Evolutionary conservation across 2,888 invertebrate species (phyloP), one percentile per base, ranked within the genome.

Genomic region (Colostygia pectinataria): DNA sequence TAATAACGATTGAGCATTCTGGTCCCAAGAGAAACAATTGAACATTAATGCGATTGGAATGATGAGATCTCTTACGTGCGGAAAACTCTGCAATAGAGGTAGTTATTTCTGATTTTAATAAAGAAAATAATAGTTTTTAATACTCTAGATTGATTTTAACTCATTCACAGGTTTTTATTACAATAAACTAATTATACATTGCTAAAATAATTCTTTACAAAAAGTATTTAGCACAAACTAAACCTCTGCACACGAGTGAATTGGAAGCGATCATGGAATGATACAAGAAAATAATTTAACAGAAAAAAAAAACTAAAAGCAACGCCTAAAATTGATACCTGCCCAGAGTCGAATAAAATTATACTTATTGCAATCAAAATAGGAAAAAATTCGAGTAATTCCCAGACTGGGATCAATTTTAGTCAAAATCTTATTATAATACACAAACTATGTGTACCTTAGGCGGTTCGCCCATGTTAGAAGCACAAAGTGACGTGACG

Each of bases 181-280:
- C n/a, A n/a, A n/a, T n/a, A n/a, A n/a, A n/a, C n/a, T n/a, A n/a
- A n/a, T n/a, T n/a, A n/a, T n/a, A n/a, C n/a, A n/a, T n/a, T n/a
- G n/a, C n/a, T n/a, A n/a, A n/a, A n/a, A n/a, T n/a, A n/a, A n/a
- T n/a, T n/a, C n/a, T 20, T 6, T 20, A 4, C 6, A 4, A 20
- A 6, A 20, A 6, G 20, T 20, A 2, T n/a, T n/a, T 10, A 27
- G 10, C n/a, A 36, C 25, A 24, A 15, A 20, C 10, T 23, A 24
- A 38, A 42, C 50, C 49, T 56, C 58, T 47, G 46, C 24, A 49
- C 34, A 46, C 28, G n/a, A 9, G 20, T 33, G 39, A 55, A 55
- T 58, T 84, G 87, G 87, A 87, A 88, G 84, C 76, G 77, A 73
- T 62, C 60, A 66, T 85, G 88, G 88, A 89, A 89, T 88, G 88